Conservation (phyloP, 2,113 vertebrate genomes). For the Ramphastos sulfuratus region DNA sequence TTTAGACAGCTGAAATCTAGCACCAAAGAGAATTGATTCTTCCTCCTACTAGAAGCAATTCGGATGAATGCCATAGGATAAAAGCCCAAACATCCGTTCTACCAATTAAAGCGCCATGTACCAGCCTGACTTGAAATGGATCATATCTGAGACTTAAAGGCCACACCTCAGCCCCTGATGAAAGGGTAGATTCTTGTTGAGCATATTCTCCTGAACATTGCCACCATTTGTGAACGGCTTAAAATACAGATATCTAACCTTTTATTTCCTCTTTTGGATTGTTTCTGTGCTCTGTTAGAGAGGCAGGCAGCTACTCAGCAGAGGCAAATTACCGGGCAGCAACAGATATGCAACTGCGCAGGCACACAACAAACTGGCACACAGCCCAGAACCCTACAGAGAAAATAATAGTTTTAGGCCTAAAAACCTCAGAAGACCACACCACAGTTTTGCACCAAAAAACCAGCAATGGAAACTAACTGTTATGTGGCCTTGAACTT, state of each 20-base stretch:
- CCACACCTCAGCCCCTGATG: neutral
- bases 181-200: neutral
- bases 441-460: neutral
- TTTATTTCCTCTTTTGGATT: neutral
- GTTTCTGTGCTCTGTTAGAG: neutral
- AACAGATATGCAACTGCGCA: neutral
- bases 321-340: constrained; percentile 7
- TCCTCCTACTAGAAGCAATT: neutral
- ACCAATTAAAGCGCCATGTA: neutral
- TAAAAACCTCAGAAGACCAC: neutral
- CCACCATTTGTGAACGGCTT: neutral
- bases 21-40: constrained; percentile 27
- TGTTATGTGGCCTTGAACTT: neutral
- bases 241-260: constrained; percentile 8
- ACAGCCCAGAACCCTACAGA: neutral
- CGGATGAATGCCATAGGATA: neutral
- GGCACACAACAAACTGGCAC: neutral
- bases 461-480: neutral
- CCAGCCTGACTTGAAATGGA: neutral
- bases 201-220: neutral
- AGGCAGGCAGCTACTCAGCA: neutral
- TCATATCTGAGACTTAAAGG: neutral
- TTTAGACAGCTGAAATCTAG: constrained; percentile 2
- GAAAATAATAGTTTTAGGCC: constrained; percentile 1
- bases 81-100: neutral